A percentile compares a stretch with the other conserved stretches of the same genome.
Evolutionary conservation across 2,888 invertebrate genomes (phyloP).

Genomic region (Chrysopilus asiliformis): DNA sequence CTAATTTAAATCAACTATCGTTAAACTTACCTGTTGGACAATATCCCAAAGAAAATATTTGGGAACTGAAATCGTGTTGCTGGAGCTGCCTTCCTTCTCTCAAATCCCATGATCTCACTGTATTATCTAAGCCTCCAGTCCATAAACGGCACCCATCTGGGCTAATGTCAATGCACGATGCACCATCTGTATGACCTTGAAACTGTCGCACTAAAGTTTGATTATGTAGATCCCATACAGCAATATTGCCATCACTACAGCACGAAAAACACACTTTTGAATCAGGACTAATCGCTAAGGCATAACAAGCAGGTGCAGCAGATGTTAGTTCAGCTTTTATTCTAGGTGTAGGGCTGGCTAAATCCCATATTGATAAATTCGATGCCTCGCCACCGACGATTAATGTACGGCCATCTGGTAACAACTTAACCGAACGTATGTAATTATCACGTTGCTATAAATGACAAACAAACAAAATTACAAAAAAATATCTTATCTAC

Average conservation of each 20-base stretch:
- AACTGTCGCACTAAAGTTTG: constrained; percentile 85
- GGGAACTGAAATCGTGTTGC: constrained; percentile 90
- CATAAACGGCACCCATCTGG: constrained; percentile 78
- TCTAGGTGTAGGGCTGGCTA: constrained; percentile 79
- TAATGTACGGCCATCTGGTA: constrained; percentile 85
- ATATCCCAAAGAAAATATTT: constrained; percentile 75
- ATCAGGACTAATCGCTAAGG: constrained; percentile 92
- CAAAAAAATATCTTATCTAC: constrained; percentile 4
- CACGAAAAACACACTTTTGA: constrained; percentile 97
- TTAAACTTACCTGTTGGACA: constrained; percentile 72
- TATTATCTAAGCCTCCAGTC: constrained; percentile 95
- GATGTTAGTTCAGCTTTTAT: constrained; percentile 84
- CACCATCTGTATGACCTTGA: constrained; percentile 95
- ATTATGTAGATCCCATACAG: constrained; percentile 88
- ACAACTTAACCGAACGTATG: constrained; percentile 85
- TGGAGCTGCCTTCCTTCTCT: constrained; percentile 85
- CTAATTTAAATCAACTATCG: too few species aligned
- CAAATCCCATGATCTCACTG: constrained; percentile 92
- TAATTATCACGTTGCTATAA: constrained; percentile 86
- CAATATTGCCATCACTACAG: constrained; percentile 96
- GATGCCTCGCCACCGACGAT: constrained; percentile 96
- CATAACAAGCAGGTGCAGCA: constrained; percentile 94
- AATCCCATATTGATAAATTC: constrained; percentile 91
- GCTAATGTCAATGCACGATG: constrained; percentile 94
- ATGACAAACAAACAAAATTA: constrained; percentile 11